Evolutionary conservation across 1,140 invertebrate species (phyloP), one percentile per base, ranked within the genome.

Genomic region (Melanaphis sacchari): DNA sequence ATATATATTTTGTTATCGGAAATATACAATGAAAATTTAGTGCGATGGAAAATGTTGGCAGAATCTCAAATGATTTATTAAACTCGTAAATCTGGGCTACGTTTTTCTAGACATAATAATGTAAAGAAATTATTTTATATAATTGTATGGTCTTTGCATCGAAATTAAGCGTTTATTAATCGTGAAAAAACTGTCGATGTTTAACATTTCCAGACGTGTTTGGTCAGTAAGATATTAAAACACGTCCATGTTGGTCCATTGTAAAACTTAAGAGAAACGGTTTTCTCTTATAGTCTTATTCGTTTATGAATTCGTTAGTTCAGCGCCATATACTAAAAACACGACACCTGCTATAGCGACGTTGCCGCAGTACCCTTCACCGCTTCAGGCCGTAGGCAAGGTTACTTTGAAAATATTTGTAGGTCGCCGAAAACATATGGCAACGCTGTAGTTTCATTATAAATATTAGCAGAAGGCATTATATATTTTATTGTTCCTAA

Each of bases 331-430:
- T 54, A 89, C 46, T 24, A 66, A 66, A 90, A 66, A 90, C 90
- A 49, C 66, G 66, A 76, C 90, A 92, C 90, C 90, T 92, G 59
- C 90, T 81, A 38, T 36, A 38, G 43, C 90, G 46, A 82, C 76
- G 90, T 92, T 92, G 90, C 90, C 90, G n/a, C n/a, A 11, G 49
- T 92, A 92, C 90, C 90, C 90, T 92, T 92, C 90, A 92, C 90
- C 76, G 59, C 76, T 92, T 82, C 76, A n/a, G 76, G 90, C 90
- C 66, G 90, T 49, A 92, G 90, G 90, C 90, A 92, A 92, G 90
- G 90, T 92, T 92, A 92, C 90, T 82, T 82, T 46, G 90, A 82
- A 92, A 92, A 92, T 82, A 92, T 92, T 92, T 92, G 90, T 92
- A 92, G 90, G 90, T 92, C 90, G 90, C 31, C 21, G 90, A 92